Evolutionary conservation across 92 coral and sea anemone species (phyloP), one percentile per base, ranked within the genome.

Genomic region (Siderastrea siderea): DNA sequence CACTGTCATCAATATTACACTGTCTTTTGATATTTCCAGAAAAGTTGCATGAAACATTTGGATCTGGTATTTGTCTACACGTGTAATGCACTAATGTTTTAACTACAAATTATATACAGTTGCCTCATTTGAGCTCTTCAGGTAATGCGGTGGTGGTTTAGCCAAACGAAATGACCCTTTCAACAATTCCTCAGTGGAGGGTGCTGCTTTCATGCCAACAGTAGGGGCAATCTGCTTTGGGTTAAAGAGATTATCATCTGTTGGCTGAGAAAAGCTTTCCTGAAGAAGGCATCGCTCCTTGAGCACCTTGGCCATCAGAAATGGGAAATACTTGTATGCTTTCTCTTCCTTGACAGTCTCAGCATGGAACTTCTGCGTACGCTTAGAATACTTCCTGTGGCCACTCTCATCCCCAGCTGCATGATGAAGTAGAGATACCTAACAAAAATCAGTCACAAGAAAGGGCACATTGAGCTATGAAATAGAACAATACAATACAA

Each of bases 271-370:
- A 4, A 84, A 69, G 5, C 43, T 81, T 45, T 82, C 91, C 43
- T 26, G 38, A 0, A 26, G 38, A 26, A 82, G 52, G 2, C 11
- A 26, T 6, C 86, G 83, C 66, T 16, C 69, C 13, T 63, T 46
- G 12, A 90, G 64, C 86, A 84, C 79, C 12, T 71, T 48, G 68
- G 89, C 77, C 43, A 79, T 62, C 9, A 90, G 15, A 62, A 15
- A 90, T 51, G 86, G 83, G 59, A 90, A 84, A 54, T 90, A 90
- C 3, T 52, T 61, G 82, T 84, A 90, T 13, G 58, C 12, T 63
- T 90, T 90, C 13, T 84, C 82, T 13, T 84, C 87, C 52, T 90
- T 90, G 51, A 90, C 90, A 44, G 49, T n/a, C 67, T 90, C 86
- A 17, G 90, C 85, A 74, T 90, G 93, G 63, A 70, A 90, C 45